Evolutionary conservation across 2,888 invertebrate species (phyloP), one percentile per base, ranked within the genome.

Genomic region (Drosophila nr. perissopoda): DNA sequence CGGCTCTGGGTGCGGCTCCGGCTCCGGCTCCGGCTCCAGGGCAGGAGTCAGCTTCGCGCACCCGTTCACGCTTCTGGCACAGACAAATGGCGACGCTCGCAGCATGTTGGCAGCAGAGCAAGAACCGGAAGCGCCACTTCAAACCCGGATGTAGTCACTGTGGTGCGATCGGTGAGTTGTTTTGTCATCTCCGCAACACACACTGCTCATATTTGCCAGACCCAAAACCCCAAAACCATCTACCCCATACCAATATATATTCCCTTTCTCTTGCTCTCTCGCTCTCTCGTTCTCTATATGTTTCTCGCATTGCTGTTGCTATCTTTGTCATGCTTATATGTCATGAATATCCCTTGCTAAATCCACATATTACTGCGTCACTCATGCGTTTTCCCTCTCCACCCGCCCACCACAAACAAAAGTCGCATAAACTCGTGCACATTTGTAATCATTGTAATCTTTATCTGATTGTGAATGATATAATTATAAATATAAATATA

Each of bases 101-200:
- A 78, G 78, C 77, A 71, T 89, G 81, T 77, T 90, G 91, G 91
- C 91, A 87, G 76, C 90, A 84, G 73, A 78, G 78, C 76, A 90
- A 85, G 77, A 87, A 90, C 76, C 90, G 91, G 83, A 87, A 91
- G 78, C 89, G 81, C 73, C 91, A 85, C 72, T 83, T 71, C 70
- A 82, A 83, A 73, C 73, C 87, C 86, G 92, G 92, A 92, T 91
- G 92, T 90, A 91, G 92, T 89, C 90, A 90, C 82, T 92, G 92
- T 87, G 92, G 92, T 89, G 92, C 92, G 86, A 91, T 90, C 90
- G 92, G 92, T 92, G 93, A 93, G 93, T 93, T 84, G 92, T 92
- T 82, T 89, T 77, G 73, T 76, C 78, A 75, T 76, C 75, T 86
- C 89, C 82, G 71, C 65, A 76, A 59, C 76, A 72, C 52, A 77